Percentiles rank a stretch among this genome's conserved stretches.
phyloP scores from a whole-genome alignment of 2,888 invertebrate species.

The Amphipyra tragopoginis region DNA sequence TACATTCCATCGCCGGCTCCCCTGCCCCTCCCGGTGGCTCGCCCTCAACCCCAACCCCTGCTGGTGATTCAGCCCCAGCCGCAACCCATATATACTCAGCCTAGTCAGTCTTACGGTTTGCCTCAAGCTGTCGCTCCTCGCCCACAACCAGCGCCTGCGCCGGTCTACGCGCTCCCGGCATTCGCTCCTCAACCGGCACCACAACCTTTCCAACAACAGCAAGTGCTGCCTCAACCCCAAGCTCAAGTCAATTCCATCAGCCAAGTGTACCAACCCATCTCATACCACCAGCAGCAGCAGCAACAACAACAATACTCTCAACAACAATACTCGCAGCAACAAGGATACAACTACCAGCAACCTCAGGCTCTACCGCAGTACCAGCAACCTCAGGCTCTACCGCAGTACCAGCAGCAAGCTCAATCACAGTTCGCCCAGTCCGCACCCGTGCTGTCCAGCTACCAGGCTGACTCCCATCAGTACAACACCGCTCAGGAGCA shows the following conservation, averaged over 20 bases:
- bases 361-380: conserved; percentile 57
- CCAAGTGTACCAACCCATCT: conserved; percentile 35
- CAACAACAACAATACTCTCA: conserved; percentile 14
- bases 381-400: conserved; percentile 34
- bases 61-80: conserved; percentile 49
- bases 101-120: conserved; percentile 51
- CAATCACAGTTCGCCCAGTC: conserved; percentile 55
- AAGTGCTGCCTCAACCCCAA: conserved; percentile 41
- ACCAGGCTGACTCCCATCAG: conserved; percentile 81
- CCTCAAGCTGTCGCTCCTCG: conserved; percentile 33
- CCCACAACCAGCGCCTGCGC: conserved; percentile 19
- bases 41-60: conserved; percentile 51
- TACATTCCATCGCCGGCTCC: conserved; percentile 29
- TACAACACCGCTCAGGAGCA: conserved; percentile 70
- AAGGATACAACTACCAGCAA: conserved; percentile 55
- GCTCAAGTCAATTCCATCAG: conserved; percentile 29
- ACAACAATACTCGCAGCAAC: conserved; percentile 32
- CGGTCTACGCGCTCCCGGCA: conserved; percentile 14
- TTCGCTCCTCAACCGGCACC: conserved; percentile 48
- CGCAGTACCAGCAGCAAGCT: conserved; percentile 55
- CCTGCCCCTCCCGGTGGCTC: conserved; percentile 8
- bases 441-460: conserved; percentile 71
- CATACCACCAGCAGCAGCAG: conserved; percentile 33
- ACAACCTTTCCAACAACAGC: conserved; percentile 37
- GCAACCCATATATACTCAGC: conserved; percentile 54